Evolutionary conservation across 2,797 vertebrate genomes (phyloP).

Genomic region (Epinephelus malabaricus): DNA sequence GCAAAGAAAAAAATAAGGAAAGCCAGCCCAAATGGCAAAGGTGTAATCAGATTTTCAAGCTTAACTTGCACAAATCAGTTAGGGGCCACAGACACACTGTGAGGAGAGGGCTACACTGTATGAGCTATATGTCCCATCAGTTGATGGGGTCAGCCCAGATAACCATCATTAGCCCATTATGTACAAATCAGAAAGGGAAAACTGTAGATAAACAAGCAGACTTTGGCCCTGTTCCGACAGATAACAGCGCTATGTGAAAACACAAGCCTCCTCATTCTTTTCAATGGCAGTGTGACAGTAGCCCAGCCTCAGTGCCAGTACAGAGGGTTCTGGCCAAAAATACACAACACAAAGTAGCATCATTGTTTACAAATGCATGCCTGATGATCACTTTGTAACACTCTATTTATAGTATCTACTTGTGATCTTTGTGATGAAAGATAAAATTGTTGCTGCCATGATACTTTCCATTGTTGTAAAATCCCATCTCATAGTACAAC

Average conservation of each 20-base stretch:
- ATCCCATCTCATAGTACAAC: neutral
- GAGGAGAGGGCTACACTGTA: neutral
- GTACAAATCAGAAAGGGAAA: neutral
- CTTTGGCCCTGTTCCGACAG: neutral
- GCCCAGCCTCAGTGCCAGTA: neutral
- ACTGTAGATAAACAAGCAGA: neutral
- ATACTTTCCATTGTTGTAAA: neutral
- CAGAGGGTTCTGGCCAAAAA: neutral
- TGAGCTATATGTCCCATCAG: neutral
- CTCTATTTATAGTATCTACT: neutral
- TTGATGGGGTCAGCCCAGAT: neutral
- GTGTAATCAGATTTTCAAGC: neutral
- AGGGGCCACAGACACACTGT: neutral
- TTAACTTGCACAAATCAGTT: constrained; percentile 19
- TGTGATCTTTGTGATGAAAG: neutral
- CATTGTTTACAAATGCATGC: neutral
- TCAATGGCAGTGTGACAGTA: neutral
- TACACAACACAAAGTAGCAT: too few species aligned
- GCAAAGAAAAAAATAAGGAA: neutral
- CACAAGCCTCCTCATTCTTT: neutral
- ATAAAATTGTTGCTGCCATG: neutral
- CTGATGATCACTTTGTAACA: neutral
- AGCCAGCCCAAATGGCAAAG: neutral
- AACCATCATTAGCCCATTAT: neutral
- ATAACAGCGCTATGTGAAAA: neutral